Evolutionary conservation across 2,888 invertebrate species (phyloP), one percentile per base, ranked within the genome.

Genomic region (Fabriciana adippe): DNA sequence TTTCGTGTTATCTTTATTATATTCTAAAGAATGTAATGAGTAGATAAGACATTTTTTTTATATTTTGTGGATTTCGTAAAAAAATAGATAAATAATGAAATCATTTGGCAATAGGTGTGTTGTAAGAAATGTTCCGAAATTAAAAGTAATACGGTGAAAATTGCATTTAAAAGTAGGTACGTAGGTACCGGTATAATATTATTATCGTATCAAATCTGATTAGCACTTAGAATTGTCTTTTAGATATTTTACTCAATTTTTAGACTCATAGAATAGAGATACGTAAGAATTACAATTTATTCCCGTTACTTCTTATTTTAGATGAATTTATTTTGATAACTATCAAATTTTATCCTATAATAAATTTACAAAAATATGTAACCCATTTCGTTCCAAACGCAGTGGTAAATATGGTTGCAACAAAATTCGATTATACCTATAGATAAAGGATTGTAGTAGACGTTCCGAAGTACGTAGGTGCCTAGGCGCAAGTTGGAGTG

Each of bases 241-340:
- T 88, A 88, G 87, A 83, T 82, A 83, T 79, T 85, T 84, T 81
- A 85, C 79, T 84, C 79, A 82, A 84, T 82, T 80, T 81, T 78
- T 88, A 89, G 86, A 76, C 74, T 77, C 72, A 76, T 85, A 85
- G 80, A 70, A 67, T 85, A 83, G 81, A 72, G 73, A 78, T 71
- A 45, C 55, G 56, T 62, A 65, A 66, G 66, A 53, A 55, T 50
- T 61, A 55, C 70, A 70, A 73, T 60, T 67, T 72, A 70, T 59
- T 67, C 68, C 75, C 67, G 75, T 74, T 78, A 82, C 79, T 80
- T 82, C 81, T 75, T 85, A 82, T 85, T 90, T 90, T 90, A 84
- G 89, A 90, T 75, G 76, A 81, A 74, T 85, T 90, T 91, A 89
- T 90, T 92, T 90, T 90, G 89, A 90, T 90, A 89, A 81, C 73